Evolutionary conservation across 2,888 invertebrate genomes (phyloP), one percentile per base, ranked within the genome.

Genomic region (Amblyjoppa fuscipennis): DNA sequence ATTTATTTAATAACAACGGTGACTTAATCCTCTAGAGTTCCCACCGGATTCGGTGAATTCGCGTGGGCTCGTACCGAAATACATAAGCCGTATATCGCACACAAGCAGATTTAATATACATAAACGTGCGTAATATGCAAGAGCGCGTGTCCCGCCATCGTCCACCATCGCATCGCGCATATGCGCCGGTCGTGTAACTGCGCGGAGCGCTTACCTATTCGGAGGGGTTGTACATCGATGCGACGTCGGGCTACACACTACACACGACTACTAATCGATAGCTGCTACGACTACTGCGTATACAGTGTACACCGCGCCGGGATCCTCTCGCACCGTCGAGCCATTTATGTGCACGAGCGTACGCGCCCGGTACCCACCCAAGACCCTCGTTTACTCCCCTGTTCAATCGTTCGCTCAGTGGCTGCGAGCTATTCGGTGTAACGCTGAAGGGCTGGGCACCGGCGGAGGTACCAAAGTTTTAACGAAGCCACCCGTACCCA

Each of bases 321-420:
- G 73, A 84, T 73, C 82, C 80, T 85, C 83, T 59, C 69, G 81
- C 75, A 81, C 76, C 83, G 66, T 71, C 81, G 83, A 89, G 89
- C 83, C 83, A 83, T 85, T 87, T 84, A 83, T 80, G 81, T 78
- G 84, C 84, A 81, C 77, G 64, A 74, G 77, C 61, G 70, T 71
- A 59, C 77, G 69, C 75, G 51, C 56, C 64, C 53, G 51, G 31
- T 68, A 64, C 61, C 16, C 45, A 20, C 64, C 75, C 61, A 56
- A 75, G 45, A 76, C 79, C 66, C 56, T 56, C 70, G 70, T 80
- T 64, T 70, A 70, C 56, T 76, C 70, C 51, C 66, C 41, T 49
- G 56, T 53, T 28, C 69, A 16, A 16, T 45, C 34, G 38, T 51
- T 34, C 41, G 64, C 4, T 49, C 81, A 49, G 64, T 80, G 59